Conservation (phyloP, 2,113 vertebrate genomes). For the Cacatua alba region DNA sequence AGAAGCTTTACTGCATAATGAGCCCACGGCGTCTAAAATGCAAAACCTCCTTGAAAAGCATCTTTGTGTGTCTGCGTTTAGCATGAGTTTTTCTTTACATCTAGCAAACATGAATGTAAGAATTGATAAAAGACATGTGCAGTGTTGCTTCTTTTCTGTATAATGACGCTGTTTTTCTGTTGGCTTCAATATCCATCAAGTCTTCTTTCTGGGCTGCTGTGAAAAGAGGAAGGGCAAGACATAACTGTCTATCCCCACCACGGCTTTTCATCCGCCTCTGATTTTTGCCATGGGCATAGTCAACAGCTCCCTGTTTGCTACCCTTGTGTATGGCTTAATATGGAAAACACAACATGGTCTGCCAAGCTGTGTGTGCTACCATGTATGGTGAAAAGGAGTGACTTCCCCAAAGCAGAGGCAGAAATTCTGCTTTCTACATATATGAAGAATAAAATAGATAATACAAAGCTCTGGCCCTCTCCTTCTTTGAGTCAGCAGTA, state of each 20-base stretch:
- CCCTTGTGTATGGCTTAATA: slow-evolving; percentile 75
- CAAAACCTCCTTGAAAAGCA: neutral
- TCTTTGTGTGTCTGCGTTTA: neutral
- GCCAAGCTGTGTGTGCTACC: slow-evolving; percentile 60
- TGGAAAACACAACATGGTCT: slow-evolving; percentile 64
- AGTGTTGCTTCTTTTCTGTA: neutral
- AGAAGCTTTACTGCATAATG: neutral
- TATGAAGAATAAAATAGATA: slow-evolving; percentile 52
- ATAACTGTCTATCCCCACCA: fast-evolving
- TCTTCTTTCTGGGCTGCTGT: neutral
- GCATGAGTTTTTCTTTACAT: neutral
- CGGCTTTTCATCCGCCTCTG: neutral
- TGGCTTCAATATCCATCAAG: neutral
- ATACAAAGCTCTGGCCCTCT: slow-evolving; percentile 4
- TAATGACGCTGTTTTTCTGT: neutral
- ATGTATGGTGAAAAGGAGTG: slow-evolving; percentile 77
- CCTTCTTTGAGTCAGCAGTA: slow-evolving; percentile 21
- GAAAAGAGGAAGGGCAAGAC: neutral
- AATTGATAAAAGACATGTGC: neutral
- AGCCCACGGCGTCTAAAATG: fast-evolving
- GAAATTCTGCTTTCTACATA: slow-evolving; percentile 48
- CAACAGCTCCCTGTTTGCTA: slow-evolving; percentile 69
- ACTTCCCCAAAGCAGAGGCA: slow-evolving; percentile 46
- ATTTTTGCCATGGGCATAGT: neutral
- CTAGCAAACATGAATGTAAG: neutral